Evolutionary conservation across 1,140 invertebrate genomes (phyloP).

Genomic region (Solen grandis): DNA sequence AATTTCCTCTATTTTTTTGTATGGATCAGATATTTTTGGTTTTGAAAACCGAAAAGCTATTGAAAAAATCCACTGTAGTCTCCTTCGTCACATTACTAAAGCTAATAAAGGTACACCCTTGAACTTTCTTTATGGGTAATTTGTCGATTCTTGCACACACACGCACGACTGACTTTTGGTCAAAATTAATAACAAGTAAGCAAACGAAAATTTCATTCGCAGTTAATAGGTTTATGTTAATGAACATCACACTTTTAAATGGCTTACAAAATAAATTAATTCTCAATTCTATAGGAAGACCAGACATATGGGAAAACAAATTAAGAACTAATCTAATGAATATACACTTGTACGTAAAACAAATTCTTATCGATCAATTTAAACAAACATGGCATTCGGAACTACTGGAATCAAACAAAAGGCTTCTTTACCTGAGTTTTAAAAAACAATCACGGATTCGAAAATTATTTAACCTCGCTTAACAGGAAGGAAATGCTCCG

Average conservation of each 20-base stretch:
- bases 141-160: background rate
- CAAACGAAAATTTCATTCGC: background rate
- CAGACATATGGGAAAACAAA: no score
- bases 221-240: conserved; percentile 14
- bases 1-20: background rate
- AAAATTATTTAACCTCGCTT: no score
- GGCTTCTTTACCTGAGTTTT: no score
- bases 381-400: no score
- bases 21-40: conserved; percentile 2
- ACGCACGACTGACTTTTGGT: conserved; percentile 20
- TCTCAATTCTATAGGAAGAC: no score
- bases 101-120: conserved; percentile 15
- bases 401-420: no score
- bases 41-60: conserved; percentile 3
- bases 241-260: conserved; percentile 10
- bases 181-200: background rate
- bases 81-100: background rate
- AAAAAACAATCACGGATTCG: no score
- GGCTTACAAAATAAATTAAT: no score
- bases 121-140: background rate
- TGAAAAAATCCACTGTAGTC: background rate
- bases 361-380: no score
- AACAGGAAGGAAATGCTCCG: no score
- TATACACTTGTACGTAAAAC: no score
- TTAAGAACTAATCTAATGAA: no score